Conservation (phyloP, 2,113 vertebrate species). For the Pachypanchax playfairii region DNA sequence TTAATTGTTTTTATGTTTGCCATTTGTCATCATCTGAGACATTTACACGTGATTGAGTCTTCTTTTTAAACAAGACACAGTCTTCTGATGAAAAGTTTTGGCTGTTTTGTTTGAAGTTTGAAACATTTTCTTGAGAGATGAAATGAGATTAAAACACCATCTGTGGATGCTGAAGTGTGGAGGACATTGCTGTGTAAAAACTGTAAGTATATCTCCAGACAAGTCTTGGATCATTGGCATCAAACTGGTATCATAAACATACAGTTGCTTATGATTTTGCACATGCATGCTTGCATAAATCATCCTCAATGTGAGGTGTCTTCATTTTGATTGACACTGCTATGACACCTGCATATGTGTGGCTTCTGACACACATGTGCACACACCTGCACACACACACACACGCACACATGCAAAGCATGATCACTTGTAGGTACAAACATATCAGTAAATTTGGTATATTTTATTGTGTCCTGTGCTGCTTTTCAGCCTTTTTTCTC, state of each 20-base stretch:
- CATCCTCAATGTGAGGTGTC: not conserved
- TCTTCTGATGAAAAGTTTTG: conserved; percentile 2
- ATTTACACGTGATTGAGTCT: not conserved
- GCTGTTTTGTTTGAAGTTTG: not conserved
- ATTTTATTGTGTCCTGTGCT: too few species aligned
- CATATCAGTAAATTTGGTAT: not conserved
- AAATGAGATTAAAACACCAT: conserved; percentile 20
- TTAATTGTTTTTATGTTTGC: conserved; percentile 29
- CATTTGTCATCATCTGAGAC: conserved; percentile 15
- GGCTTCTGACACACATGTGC: too few species aligned
- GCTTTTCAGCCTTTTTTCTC: too few species aligned
- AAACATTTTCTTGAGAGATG: conserved; percentile 2
- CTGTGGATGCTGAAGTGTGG: not conserved
- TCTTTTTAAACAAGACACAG: too few species aligned
- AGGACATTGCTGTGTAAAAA: not conserved
- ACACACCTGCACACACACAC: not conserved
- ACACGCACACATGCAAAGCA: not conserved
- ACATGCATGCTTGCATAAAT: conserved; percentile 19
- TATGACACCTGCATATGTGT: conserved; percentile 10
- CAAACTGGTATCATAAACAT: conserved; percentile 19
- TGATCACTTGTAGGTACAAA: not conserved
- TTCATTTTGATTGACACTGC: conserved; percentile 27
- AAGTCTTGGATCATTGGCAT: not conserved
- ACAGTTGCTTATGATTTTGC: conserved; percentile 1
- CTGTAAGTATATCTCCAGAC: conserved; percentile 9